Percentiles rank a stretch among this genome's conserved stretches.
These are phyloP conservation scores for Procambarus clarkii DNA, from an alignment of 1,140 invertebrate genomes.

Conservation along the genomic window DNA sequence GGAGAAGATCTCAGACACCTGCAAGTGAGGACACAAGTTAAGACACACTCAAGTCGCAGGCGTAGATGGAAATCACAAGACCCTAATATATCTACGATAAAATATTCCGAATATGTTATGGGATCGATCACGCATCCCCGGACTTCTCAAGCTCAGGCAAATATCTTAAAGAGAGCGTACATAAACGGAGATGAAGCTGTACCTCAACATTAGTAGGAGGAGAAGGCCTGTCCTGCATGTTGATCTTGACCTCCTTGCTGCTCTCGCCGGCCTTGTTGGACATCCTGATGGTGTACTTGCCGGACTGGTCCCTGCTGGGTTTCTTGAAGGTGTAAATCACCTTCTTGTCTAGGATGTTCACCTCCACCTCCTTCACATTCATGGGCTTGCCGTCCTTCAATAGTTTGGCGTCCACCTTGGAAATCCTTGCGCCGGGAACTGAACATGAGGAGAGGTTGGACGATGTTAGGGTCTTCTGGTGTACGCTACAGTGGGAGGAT, in stretches of 20 bases:
- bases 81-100: no score
- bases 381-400: slow-evolving; percentile 91
- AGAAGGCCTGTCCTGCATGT: slow-evolving; percentile 84
- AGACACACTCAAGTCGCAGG: background rate
- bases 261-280: slow-evolving; percentile 92
- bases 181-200: background rate
- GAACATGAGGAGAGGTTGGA: slow-evolving; percentile 41
- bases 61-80: no score
- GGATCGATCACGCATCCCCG: no score
- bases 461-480: background rate
- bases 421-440: slow-evolving; percentile 91
- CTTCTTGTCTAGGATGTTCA: slow-evolving; percentile 92
- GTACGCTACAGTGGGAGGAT: background rate
- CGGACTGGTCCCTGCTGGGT: slow-evolving; percentile 86
- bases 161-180: no score
- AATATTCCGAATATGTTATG: no score
- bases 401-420: slow-evolving; percentile 90
- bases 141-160: no score
- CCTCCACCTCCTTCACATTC: slow-evolving; percentile 90
- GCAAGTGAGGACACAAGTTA: slow-evolving; percentile 72
- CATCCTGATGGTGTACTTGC: slow-evolving; percentile 90
- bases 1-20: slow-evolving; percentile 93
- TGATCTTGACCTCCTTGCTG: slow-evolving; percentile 87
- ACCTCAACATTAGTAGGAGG: slow-evolving; percentile 71
- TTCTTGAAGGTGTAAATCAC: slow-evolving; percentile 93